Evolutionary conservation across 2,797 vertebrate species (phyloP).

Genomic region (Gallirallus australis): DNA sequence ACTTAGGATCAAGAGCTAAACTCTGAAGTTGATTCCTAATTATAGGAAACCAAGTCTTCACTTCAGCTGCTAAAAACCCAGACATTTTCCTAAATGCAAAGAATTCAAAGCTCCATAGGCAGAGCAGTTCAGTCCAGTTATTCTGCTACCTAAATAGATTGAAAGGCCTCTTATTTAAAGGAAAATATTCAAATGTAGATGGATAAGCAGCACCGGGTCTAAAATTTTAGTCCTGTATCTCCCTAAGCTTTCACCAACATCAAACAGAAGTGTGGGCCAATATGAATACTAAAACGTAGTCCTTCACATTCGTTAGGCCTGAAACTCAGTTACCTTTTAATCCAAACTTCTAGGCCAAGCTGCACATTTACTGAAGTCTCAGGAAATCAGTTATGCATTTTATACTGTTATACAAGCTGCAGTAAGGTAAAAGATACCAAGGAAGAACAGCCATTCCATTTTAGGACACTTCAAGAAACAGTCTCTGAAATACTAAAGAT

Average conservation of each 20-base stretch:
- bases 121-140: background rate
- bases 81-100: background rate
- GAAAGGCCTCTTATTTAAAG: background rate
- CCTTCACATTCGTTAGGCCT: background rate
- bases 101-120: background rate
- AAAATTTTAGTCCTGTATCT: conserved; percentile 1
- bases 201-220: background rate
- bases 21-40: background rate
- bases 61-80: background rate
- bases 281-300: background rate
- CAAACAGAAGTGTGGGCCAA: background rate
- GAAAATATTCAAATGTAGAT: conserved; percentile 12
- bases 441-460: background rate
- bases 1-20: conserved; percentile 4
- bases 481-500: background rate
- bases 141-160: background rate
- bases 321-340: background rate
- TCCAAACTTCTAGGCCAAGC: background rate
- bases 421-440: background rate
- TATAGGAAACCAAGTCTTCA: background rate
- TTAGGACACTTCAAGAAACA: background rate
- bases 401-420: background rate
- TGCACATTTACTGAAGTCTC: background rate
- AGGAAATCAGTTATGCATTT: background rate
- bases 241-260: background rate